These are phyloP conservation scores for Ctenochaetus hawaiiensis DNA, from an alignment of 2,797 vertebrate species.

Conservation along the genomic window DNA sequence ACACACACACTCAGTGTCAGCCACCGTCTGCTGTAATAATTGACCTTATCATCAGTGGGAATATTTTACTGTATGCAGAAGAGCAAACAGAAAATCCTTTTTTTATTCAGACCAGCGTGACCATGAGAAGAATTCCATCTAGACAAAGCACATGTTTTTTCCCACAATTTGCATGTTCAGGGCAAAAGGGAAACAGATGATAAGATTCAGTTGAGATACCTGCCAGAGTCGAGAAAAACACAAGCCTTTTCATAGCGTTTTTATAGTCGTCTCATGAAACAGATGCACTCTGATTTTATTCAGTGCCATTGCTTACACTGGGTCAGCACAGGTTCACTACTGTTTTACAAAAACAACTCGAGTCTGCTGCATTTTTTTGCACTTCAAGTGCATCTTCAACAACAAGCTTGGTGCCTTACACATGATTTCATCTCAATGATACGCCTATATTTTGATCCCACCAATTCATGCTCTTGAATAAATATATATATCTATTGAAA, in stretches of 20 bases:
- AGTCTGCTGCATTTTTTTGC: constrained; percentile 21
- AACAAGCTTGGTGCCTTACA: not conserved
- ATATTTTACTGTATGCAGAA: constrained; percentile 5
- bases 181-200: constrained; percentile 30
- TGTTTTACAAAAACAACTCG: constrained; percentile 41
- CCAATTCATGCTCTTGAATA: constrained; percentile 9
- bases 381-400: constrained; percentile 8
- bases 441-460: not conserved
- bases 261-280: constrained; percentile 20
- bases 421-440: constrained; percentile 9
- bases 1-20: constrained; percentile 2
- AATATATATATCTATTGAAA: not conserved
- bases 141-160: constrained; percentile 18
- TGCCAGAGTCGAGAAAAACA: constrained; percentile 22
- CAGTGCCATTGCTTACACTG: constrained; percentile 30
- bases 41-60: constrained; percentile 6
- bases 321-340: constrained; percentile 25
- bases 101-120: constrained; percentile 17
- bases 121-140: not conserved
- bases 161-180: constrained; percentile 1
- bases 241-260: constrained; percentile 18
- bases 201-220: constrained; percentile 30
- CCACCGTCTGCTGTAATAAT: constrained; percentile 29
- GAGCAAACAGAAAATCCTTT: constrained; percentile 9
- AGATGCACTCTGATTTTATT: constrained; percentile 34